Evolutionary conservation across 1,140 invertebrate genomes (phyloP).

Genomic region (Brachionus angularis): DNA sequence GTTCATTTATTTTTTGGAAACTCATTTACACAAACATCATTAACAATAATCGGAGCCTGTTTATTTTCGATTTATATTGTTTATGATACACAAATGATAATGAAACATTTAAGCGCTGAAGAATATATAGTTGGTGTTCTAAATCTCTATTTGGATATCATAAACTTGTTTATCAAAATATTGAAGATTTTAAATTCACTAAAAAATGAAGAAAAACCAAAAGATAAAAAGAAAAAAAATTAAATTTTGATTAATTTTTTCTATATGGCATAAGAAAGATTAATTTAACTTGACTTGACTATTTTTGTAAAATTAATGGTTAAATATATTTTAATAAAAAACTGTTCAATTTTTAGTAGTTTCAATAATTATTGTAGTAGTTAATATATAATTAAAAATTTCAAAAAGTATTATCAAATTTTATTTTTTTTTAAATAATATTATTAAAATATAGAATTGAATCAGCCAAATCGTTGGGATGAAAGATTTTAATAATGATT

Average conservation of each 20-base stretch:
- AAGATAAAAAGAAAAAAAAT: neutral
- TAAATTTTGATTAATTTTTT: neutral
- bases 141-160: constrained; percentile 80
- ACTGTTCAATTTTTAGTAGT: neutral
- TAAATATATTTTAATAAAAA: neutral
- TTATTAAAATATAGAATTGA: too few species aligned
- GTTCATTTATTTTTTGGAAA: constrained; percentile 65
- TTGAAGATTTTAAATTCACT: constrained; percentile 60
- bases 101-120: constrained; percentile 84
- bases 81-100: constrained; percentile 89
- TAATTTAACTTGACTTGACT: neutral
- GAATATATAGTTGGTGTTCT: constrained; percentile 92
- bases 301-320: neutral
- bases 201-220: neutral
- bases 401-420: too few species aligned
- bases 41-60: constrained; percentile 61
- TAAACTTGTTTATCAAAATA: constrained; percentile 84
- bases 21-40: constrained; percentile 64
- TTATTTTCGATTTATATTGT: constrained; percentile 66
- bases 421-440: too few species aligned
- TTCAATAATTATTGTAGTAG: neutral
- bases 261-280: neutral
- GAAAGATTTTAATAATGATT: too few species aligned
- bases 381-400: too few species aligned
- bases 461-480: too few species aligned